These are phyloP conservation scores for Nemotelus nigrinus DNA, from an alignment of 2,888 invertebrate genomes.

Conservation along the genomic window DNA sequence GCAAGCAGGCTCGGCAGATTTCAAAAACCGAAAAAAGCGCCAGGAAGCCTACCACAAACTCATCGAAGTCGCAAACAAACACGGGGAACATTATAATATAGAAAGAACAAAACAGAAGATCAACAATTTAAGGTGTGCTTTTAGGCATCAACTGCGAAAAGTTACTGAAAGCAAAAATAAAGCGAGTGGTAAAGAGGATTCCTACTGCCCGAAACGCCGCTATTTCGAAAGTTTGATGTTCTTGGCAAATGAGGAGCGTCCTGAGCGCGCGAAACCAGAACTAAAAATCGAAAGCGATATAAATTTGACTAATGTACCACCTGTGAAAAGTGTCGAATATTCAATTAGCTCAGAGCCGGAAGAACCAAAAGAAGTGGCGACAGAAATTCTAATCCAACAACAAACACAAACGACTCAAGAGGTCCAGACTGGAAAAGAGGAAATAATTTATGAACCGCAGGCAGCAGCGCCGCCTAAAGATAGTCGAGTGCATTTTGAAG, in stretches of 20 bases:
- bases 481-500: conserved; percentile 52
- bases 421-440: conserved; percentile 18
- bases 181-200: conserved; percentile 62
- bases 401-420: background rate
- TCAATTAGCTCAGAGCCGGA: conserved; percentile 45
- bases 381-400: conserved; percentile 20
- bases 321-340: conserved; percentile 45
- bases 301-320: conserved; percentile 51
- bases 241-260: conserved; percentile 62
- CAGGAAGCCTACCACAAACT: conserved; percentile 63
- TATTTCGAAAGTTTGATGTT: conserved; percentile 64
- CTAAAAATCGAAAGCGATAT: conserved; percentile 54
- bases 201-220: conserved; percentile 62
- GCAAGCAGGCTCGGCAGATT: conserved; percentile 63
- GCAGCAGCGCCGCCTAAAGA: conserved; percentile 47
- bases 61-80: conserved; percentile 63
- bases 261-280: conserved; percentile 54
- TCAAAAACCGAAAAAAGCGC: conserved; percentile 61
- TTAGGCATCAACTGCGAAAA: conserved; percentile 63
- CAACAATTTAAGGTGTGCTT: conserved; percentile 63
- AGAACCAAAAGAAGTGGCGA: conserved; percentile 22
- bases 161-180: conserved; percentile 61
- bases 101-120: conserved; percentile 64
- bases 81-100: conserved; percentile 63
- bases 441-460: conserved; percentile 47